Evolutionary conservation across 2,888 invertebrate species (phyloP).

Genomic region (Meiosimyza decipiens): DNA sequence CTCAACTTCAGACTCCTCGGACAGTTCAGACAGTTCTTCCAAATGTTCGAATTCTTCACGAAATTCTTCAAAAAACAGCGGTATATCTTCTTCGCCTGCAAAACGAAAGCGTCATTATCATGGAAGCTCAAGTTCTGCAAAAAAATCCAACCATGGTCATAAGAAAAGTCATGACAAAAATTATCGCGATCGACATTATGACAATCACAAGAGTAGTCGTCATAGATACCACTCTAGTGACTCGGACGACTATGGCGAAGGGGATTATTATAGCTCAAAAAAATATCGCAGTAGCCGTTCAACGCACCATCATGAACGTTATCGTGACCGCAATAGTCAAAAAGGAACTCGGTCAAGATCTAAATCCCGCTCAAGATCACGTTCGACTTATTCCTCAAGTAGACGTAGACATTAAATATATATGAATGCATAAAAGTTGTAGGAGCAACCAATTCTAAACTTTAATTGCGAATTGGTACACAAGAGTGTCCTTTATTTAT

Average conservation of each 20-base stretch:
- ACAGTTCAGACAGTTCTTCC: constrained; percentile 29
- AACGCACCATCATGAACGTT: constrained; percentile 42
- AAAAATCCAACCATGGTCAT: constrained; percentile 34
- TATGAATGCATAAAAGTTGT: too few species aligned
- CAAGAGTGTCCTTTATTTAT: too few species aligned
- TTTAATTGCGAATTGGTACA: too few species aligned
- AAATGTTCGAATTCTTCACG: constrained; percentile 40
- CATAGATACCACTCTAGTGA: constrained; percentile 53
- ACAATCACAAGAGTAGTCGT: constrained; percentile 38
- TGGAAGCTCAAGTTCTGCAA: constrained; percentile 33
- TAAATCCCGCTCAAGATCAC: constrained; percentile 59
- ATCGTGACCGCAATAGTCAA: constrained; percentile 44
- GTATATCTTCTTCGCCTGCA: constrained; percentile 37
- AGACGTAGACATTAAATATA: constrained; percentile 42
- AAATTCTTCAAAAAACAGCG: constrained; percentile 47
- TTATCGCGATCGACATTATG: constrained; percentile 26
- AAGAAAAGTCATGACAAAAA: constrained; percentile 25
- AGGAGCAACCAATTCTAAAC: too few species aligned
- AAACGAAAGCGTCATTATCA: constrained; percentile 35
- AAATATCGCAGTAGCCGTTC: constrained; percentile 33
- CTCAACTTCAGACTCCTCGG: constrained; percentile 41
- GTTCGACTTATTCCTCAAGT: constrained; percentile 54
- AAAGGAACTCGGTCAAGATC: constrained; percentile 40
- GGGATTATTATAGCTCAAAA: constrained; percentile 38
- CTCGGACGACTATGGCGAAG: constrained; percentile 51